Percentiles rank a stretch among this genome's conserved stretches.
These are phyloP conservation scores for Apomyelois bistriatella DNA, from an alignment of 2,888 invertebrate species.

Conservation along the genomic window DNA sequence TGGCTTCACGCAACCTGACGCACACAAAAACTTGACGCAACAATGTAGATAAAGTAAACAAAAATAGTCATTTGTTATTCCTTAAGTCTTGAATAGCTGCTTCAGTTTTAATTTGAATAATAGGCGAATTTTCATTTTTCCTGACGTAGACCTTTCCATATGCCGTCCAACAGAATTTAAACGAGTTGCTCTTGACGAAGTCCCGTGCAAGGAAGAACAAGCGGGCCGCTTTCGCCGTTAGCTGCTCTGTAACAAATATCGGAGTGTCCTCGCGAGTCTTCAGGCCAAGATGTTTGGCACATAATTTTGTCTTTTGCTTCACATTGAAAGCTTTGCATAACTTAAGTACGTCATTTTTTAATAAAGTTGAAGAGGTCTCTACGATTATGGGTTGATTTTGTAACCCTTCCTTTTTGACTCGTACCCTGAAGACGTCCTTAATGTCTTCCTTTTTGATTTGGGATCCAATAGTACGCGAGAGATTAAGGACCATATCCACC, in stretches of 20 bases:
- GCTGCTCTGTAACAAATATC: slow-evolving; percentile 11
- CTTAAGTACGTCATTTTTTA: slow-evolving; percentile 5
- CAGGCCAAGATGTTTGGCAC: slow-evolving; percentile 13
- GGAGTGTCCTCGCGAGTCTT: slow-evolving; percentile 5
- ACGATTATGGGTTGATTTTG: slow-evolving; percentile 11
- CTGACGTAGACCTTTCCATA: no score
- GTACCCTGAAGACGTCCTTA: slow-evolving; percentile 11
- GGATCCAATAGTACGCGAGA: slow-evolving; percentile 5
- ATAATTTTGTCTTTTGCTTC: slow-evolving; percentile 7
- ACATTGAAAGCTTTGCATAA: no score
- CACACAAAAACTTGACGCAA: background rate
- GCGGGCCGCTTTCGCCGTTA: slow-evolving; percentile 7
- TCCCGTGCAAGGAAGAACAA: slow-evolving; percentile 12
- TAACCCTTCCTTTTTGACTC: background rate
- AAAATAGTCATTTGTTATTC: background rate
- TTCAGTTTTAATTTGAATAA: slow-evolving; percentile 12
- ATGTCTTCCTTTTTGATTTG: slow-evolving; percentile 7
- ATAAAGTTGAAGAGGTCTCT: slow-evolving; percentile 3
- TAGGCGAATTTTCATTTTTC: no score
- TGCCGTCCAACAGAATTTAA: no score
- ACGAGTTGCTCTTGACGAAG: background rate
- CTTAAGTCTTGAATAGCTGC: background rate
- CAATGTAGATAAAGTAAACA: background rate
- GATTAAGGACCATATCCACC: background rate
- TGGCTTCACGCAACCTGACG: no score